Base-by-base conservation (phyloP, 2,888 invertebrate genomes). In the Apotomis capreana region DNA sequence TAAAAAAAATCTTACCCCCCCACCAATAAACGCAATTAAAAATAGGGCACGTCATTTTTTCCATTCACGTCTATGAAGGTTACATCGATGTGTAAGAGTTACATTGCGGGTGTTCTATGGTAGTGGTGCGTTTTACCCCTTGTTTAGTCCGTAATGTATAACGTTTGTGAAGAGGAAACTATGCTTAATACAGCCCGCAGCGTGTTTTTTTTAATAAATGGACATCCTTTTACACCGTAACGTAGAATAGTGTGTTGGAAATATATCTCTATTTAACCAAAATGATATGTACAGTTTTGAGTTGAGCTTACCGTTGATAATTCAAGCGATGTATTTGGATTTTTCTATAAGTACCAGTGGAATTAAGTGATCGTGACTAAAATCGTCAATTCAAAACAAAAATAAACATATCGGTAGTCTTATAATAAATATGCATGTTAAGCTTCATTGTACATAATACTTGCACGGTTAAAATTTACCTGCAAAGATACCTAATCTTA, bases 11-110 rank as follows among this genome's bases (percentile, higher is more conserved):
- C 68, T 76, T 75, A 63, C 68, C 77, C 77, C 77, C 75, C 26
- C 75, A 77, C 80, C 81, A 81, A 81, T 81, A 78, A 74, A 78
- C 40, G 76, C 80, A 78, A 82, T 82, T 81, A 78, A 81, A 80
- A 78, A 83, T 81, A 75, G 79, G 70, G 61, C 74, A 75, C 73
- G 78, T 77, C 78, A 78, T 68, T 76, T 72, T 26, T 67, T 57
- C 63, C 65, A 46, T 54, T 52, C 26, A 44, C n/a, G 55, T 68
- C 62, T 57, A 13, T 55, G 26, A 13, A 12, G 60, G 15, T 6
- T 13, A 4, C 49, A 49, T 63, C 10, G 68, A 58, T 58, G 46
- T 15, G 59, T 13, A 9, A n/a, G 36, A 5, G 10, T 9, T 68
- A n/a, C 72, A 63, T 63, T 72, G 63, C 62, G n/a, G 15, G 15